Conservation (phyloP, 37 sponge, comb jelly and placozoan genomes). For the Dysidea cf. avara region DNA sequence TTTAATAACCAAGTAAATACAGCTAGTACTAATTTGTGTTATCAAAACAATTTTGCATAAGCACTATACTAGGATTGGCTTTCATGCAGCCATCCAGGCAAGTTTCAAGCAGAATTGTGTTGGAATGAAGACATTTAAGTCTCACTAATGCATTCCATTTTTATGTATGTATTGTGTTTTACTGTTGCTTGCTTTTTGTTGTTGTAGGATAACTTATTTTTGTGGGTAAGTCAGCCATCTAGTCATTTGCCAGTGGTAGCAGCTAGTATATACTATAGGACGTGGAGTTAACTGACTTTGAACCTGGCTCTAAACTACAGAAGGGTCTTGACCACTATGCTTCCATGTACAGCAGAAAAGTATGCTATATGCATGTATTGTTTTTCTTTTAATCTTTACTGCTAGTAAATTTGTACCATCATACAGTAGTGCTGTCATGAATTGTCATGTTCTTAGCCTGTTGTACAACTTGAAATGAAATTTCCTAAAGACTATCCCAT, state of each 20-base stretch:
- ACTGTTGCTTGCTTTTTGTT: not conserved
- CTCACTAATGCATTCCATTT: too few species aligned
- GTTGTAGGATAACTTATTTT: constrained; percentile 57
- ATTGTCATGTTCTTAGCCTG: constrained; percentile 32
- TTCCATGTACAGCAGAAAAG: constrained; percentile 46
- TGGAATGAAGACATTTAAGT: too few species aligned
- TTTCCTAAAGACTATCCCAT: constrained; percentile 89
- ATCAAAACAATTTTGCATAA: too few species aligned
- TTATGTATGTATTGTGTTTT: too few species aligned
- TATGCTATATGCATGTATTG: not conserved
- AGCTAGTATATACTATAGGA: too few species aligned
- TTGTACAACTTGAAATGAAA: constrained; percentile 78
- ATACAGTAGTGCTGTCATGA: not conserved
- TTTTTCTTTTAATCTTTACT: not conserved
- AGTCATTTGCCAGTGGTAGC: too few species aligned
- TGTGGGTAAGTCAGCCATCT: too few species aligned
- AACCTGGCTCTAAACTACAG: constrained; percentile 25
- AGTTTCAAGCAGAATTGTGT: too few species aligned
- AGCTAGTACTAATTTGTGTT: too few species aligned
- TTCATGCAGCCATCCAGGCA: too few species aligned
- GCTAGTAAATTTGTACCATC: not conserved
- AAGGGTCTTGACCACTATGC: constrained; percentile 65
- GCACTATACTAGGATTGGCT: too few species aligned
- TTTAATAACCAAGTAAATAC: too few species aligned
- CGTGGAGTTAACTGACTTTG: constrained; percentile 74